Evolutionary conservation across 2,113 vertebrate species (phyloP).

Genomic region (Dolichotis patagonum): DNA sequence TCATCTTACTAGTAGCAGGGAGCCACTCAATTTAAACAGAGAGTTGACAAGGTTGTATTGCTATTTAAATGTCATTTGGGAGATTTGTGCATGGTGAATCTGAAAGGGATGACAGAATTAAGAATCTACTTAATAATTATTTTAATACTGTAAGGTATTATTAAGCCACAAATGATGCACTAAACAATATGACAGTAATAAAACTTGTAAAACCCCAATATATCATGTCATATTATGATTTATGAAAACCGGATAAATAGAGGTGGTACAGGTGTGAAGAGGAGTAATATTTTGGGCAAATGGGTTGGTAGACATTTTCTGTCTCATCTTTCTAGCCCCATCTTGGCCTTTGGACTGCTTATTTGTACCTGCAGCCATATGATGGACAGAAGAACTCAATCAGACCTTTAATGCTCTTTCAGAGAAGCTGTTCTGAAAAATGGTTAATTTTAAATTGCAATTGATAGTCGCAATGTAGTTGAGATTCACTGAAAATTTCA

Average conservation of each 20-base stretch:
- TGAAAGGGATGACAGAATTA: background rate
- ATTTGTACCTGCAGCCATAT: background rate
- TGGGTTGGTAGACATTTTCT: background rate
- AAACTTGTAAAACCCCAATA: background rate
- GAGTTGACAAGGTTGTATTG: background rate
- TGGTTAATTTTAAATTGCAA: conserved; percentile 25
- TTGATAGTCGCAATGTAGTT: conserved; percentile 16
- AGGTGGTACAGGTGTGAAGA: background rate
- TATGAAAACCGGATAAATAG: background rate
- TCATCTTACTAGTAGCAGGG: background rate
- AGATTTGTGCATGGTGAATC: background rate
- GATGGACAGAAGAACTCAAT: background rate
- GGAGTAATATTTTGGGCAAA: background rate
- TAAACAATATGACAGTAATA: background rate
- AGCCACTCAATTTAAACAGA: background rate
- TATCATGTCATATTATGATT: background rate
- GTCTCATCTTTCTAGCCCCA: background rate
- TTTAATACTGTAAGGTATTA: background rate
- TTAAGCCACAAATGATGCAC: background rate
- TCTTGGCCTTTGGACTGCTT: background rate
- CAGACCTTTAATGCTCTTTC: background rate
- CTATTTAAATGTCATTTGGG: background rate
- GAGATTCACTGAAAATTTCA: conserved; percentile 46
- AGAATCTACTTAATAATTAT: background rate
- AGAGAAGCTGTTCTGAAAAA: background rate